phyloP scores from a whole-genome alignment of 2,113 vertebrate genomes.

The Lophochroa leadbeateri region DNA sequence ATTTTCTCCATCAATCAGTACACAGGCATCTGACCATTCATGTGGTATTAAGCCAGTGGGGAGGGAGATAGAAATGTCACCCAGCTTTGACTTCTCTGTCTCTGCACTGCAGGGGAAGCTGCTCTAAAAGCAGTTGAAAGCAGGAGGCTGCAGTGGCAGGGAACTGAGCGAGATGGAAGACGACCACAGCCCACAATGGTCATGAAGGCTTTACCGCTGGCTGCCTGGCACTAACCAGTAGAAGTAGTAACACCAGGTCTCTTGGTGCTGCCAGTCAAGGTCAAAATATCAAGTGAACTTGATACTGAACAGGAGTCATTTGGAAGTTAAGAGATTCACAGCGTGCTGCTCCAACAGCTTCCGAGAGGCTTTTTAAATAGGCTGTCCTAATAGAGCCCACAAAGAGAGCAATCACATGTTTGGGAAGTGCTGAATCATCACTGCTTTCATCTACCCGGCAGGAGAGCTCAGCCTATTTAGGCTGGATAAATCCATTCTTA shows the following conservation, averaged over 20 bases:
- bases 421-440: constrained; percentile 21
- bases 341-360: neutral
- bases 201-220: neutral
- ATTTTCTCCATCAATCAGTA: neutral
- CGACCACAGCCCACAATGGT: accelerated
- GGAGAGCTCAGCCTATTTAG: neutral
- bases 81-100: neutral
- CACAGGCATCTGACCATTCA: neutral
- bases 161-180: neutral
- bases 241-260: neutral
- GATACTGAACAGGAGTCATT: neutral
- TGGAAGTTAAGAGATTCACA: neutral
- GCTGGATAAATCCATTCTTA: neutral
- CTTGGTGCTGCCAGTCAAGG: neutral
- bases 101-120: neutral
- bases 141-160: neutral
- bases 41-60: accelerated
- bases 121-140: neutral
- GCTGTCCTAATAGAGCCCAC: neutral
- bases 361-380: neutral
- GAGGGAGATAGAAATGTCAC: neutral
- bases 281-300: neutral
- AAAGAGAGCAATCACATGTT: neutral
- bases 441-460: neutral
- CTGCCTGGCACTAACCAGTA: accelerated